Conservation (phyloP, 1,140 invertebrate species). For the Capitella teleta region DNA sequence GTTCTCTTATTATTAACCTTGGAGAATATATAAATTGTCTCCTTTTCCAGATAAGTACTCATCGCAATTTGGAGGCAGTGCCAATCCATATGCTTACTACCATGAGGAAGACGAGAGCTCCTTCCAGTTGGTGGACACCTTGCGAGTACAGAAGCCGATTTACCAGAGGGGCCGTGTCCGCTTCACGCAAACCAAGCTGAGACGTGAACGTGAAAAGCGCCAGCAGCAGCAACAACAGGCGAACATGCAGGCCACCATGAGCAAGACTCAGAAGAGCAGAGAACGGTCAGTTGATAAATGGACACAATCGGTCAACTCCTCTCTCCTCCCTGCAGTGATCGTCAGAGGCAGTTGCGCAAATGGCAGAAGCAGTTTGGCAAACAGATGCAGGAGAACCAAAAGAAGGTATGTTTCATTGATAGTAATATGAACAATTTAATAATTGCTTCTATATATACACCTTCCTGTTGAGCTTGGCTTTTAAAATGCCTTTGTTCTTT, state of each 20-base stretch:
- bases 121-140: slow-evolving; percentile 95
- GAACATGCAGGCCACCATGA: slow-evolving; percentile 45
- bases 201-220: slow-evolving; percentile 54
- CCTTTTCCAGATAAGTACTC: slow-evolving; percentile 74
- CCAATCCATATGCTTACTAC: slow-evolving; percentile 91
- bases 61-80: slow-evolving; percentile 80
- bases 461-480: no score
- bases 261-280: slow-evolving; percentile 46
- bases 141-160: slow-evolving; percentile 47
- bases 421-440: no score
- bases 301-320: not conserved
- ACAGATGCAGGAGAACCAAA: slow-evolving; percentile 51
- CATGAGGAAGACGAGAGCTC: slow-evolving; percentile 97
- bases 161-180: slow-evolving; percentile 33
- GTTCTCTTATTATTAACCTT: slow-evolving; percentile 27
- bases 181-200: slow-evolving; percentile 55
- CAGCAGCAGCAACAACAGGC: slow-evolving; percentile 50
- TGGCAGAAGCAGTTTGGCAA: slow-evolving; percentile 76
- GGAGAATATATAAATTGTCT: not conserved
- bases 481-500: no score
- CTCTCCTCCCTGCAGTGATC: slow-evolving; percentile 51
- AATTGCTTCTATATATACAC: no score
- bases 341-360: slow-evolving; percentile 51
- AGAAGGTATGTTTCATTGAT: no score
- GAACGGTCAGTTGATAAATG: slow-evolving; percentile 35